These are phyloP conservation scores for Formica aserva DNA, from an alignment of 2,888 invertebrate genomes.

Conservation along the genomic window DNA sequence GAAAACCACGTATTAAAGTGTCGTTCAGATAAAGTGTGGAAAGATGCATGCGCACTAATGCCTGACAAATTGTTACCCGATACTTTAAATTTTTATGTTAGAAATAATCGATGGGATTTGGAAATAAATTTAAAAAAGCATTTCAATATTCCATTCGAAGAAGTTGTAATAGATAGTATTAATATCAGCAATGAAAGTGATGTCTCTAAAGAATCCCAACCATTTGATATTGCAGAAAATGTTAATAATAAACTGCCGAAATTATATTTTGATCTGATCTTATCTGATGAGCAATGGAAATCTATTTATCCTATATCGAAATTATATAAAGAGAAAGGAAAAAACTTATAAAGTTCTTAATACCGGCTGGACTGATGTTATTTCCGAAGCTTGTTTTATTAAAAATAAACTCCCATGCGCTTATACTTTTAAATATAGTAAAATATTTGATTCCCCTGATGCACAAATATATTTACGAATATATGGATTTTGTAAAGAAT, in stretches of 20 bases:
- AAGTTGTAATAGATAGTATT: not conserved
- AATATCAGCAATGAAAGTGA: not conserved
- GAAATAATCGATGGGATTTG: slow-evolving; percentile 13
- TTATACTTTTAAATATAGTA: slow-evolving; percentile 36
- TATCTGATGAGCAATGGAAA: slow-evolving; percentile 29
- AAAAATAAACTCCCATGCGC: slow-evolving; percentile 30
- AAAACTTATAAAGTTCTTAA: slow-evolving; percentile 9
- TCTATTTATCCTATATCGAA: slow-evolving; percentile 23
- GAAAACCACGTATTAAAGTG: not conserved
- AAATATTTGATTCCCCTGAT: slow-evolving; percentile 37
- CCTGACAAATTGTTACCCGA: not conserved
- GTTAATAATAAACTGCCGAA: not conserved
- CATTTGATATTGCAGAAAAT: not conserved
- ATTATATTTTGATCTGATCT: not conserved
- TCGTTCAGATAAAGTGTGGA: slow-evolving; percentile 23
- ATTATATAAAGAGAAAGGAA: slow-evolving; percentile 42
- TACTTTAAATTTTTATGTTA: slow-evolving; percentile 28
- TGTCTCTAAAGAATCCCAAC: not conserved
- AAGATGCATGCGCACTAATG: slow-evolving; percentile 4
- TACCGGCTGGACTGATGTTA: slow-evolving; percentile 40
- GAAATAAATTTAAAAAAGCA: slow-evolving; percentile 2
- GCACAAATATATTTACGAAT: slow-evolving; percentile 35
- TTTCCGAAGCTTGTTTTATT: slow-evolving; percentile 27
- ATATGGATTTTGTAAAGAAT: slow-evolving; percentile 36
- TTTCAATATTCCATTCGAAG: slow-evolving; percentile 5